A percentile compares a stretch with the other conserved stretches of the same genome.
phyloP scores from a whole-genome alignment of 2,888 invertebrate species.

The Drosophila cognata region DNA sequence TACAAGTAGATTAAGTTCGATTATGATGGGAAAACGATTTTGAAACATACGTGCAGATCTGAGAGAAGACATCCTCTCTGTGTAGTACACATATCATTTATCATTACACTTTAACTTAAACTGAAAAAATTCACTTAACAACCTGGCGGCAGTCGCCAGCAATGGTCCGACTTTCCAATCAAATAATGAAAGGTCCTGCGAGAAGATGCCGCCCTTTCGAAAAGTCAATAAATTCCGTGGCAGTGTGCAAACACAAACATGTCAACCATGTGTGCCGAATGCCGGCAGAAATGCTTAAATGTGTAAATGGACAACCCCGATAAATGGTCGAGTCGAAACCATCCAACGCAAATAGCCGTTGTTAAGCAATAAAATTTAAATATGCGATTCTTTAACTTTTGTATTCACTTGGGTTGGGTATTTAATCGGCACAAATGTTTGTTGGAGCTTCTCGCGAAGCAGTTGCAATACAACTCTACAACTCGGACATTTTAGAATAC shows the following conservation, averaged over 20 bases:
- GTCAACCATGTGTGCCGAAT: conserved; percentile 29
- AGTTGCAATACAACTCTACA: background rate
- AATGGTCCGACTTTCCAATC: conserved; percentile 16
- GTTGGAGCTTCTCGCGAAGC: background rate
- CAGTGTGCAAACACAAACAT: conserved; percentile 9
- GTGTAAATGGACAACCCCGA: conserved; percentile 21
- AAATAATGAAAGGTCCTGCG: conserved; percentile 34
- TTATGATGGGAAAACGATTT: background rate
- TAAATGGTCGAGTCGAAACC: conserved; percentile 13
- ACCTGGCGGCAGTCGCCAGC: background rate
- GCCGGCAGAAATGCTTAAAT: conserved; percentile 35
- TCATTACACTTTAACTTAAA: conserved; percentile 4
- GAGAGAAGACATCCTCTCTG: background rate
- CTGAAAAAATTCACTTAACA: background rate
- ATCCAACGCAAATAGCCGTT: conserved; percentile 46
- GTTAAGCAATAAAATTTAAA: conserved; percentile 29
- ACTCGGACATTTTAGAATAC: background rate
- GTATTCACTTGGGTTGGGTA: conserved; percentile 1
- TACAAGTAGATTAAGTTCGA: background rate
- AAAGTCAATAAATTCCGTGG: conserved; percentile 50
- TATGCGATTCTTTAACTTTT: conserved; percentile 5
- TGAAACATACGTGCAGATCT: background rate
- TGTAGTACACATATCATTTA: background rate
- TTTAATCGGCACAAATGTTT: conserved; percentile 12
- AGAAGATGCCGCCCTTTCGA: conserved; percentile 33